Conservation (phyloP, 2,113 vertebrate species). For the Daphoenositta chrysoptera region DNA sequence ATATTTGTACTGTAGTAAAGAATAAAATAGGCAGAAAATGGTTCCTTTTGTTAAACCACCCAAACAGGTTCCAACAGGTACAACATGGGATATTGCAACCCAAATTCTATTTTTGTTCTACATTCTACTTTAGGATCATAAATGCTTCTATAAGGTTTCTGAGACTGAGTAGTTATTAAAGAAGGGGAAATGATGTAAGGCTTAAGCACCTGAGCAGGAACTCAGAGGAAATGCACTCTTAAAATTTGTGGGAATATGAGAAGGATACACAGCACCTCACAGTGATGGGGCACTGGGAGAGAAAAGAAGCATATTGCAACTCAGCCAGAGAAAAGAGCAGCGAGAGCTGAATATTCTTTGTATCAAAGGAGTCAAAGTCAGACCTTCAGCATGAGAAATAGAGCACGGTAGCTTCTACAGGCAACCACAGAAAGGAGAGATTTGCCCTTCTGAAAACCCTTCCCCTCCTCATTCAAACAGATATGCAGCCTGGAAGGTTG, state of each 20-base stretch:
- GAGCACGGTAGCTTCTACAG: rapidly evolving
- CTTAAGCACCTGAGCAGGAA: background rate
- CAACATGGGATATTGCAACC: background rate
- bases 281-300: background rate
- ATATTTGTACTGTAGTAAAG: background rate
- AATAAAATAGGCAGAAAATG: background rate
- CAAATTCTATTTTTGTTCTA: background rate
- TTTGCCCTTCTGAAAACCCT: background rate
- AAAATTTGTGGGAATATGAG: background rate
- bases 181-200: background rate
- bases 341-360: background rate
- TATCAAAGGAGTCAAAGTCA: background rate
- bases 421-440: background rate
- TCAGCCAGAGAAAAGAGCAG: background rate
- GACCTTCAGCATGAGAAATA: background rate
- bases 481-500: background rate
- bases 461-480: background rate
- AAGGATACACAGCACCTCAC: background rate
- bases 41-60: background rate
- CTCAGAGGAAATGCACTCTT: background rate
- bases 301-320: background rate
- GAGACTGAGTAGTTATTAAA: background rate
- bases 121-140: background rate
- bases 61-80: background rate
- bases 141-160: background rate